These are phyloP conservation scores for Ciconia nigra DNA, from an alignment of 2,797 vertebrate species.

Conservation along the genomic window DNA sequence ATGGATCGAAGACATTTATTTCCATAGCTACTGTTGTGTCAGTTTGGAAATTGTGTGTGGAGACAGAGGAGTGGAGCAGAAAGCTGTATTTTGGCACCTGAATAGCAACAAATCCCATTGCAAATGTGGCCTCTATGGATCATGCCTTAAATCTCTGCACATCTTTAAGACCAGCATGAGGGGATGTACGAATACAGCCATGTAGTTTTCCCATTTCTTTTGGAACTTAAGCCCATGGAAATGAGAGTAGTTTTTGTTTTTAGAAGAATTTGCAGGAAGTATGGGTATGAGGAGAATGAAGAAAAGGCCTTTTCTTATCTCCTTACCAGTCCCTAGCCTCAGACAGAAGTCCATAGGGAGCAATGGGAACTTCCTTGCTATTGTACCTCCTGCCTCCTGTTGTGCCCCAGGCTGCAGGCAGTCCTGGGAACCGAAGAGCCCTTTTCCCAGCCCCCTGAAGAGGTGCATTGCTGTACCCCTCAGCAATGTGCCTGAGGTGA, in stretches of 20 bases:
- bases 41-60: not conserved
- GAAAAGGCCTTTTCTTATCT: not conserved
- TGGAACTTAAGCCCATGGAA: not conserved
- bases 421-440: not conserved
- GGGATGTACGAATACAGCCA: accelerated
- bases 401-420: not conserved
- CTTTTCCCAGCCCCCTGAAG: not conserved
- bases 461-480: not conserved
- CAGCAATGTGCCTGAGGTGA: not conserved
- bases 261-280: not conserved
- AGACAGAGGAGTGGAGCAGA: not conserved
- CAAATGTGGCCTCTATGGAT: not conserved
- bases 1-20: not conserved
- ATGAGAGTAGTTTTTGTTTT: not conserved
- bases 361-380: not conserved
- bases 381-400: not conserved
- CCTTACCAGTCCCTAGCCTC: not conserved
- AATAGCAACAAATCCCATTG: not conserved
- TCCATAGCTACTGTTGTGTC: not conserved
- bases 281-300: not conserved
- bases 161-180: not conserved
- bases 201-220: not conserved
- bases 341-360: not conserved
- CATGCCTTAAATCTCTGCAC: not conserved
- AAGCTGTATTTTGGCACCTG: not conserved